Base-by-base conservation (phyloP, 2,888 invertebrate species). In the Macrophya alboannulata region DNA sequence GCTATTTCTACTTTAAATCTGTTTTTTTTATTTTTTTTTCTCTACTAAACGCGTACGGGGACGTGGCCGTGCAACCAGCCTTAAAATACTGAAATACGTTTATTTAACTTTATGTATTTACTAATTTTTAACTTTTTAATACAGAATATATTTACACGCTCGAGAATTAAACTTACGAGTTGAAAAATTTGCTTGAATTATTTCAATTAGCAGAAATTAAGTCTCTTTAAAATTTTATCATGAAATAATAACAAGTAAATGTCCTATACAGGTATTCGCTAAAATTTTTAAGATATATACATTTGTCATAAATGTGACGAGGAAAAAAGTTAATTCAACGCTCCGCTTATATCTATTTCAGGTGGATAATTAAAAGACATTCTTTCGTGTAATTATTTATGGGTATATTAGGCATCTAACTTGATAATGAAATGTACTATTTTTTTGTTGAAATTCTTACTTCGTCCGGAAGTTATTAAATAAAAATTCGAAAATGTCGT, bases 21-120 rank as follows among this genome's bases (percentile, higher is more conserved):
- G n/a, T 71, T 37, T 71, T 40, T 71, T 71, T 71, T 74, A 21
- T 43, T 72, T 72, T 0, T n/a, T n/a, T 45, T 74, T 6, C 8
- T 71, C 40, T n/a, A n/a, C n/a, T n/a, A n/a, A n/a, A n/a, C n/a
- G 25, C 10, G 25, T 62, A 62, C 62, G 25, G 12, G 21, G 2
- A 62, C 25, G 62, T 31, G 31, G 55, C 8, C n/a, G n/a, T 62
- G 12, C 62, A 21, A 62, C 21, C 4, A 21, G 21, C 21, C 4
- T 8, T 62, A 10, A 62, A 21, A 62, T 21, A 10, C 62, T 25
- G 10, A 62, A 62, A 62, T n/a, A 17, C n/a, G 25, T 62, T 62
- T 25, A 21, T 25, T 62, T 25, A 55, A n/a, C 17, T 55, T 55
- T 55, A n/a, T 55, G 55, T 55, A 55, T 62, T 25, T 62, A 25